These are phyloP conservation scores for Myopa tessellatipennis DNA, from an alignment of 2,888 invertebrate genomes.

Conservation along the genomic window DNA sequence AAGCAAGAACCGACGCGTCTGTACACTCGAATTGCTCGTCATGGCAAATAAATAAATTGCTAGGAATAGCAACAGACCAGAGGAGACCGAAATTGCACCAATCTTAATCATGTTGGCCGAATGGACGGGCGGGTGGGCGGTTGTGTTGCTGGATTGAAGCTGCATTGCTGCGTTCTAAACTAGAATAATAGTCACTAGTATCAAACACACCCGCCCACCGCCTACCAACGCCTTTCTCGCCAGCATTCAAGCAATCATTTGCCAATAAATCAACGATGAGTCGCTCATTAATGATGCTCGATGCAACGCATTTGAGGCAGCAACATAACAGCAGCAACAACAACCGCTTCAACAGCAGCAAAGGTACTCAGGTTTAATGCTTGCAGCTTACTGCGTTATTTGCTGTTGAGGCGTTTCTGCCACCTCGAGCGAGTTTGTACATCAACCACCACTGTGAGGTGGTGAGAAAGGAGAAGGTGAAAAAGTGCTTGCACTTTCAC, in stretches of 20 bases:
- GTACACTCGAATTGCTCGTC: background rate
- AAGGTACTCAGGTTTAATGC: background rate
- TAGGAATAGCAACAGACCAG: background rate
- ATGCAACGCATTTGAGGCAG: conserved; percentile 30
- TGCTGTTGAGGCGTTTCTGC: conserved; percentile 30
- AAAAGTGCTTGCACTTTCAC: too few relatives aligned
- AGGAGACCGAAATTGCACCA: background rate
- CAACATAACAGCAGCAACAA: background rate
- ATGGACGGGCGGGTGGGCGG: background rate
- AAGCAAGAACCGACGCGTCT: background rate
- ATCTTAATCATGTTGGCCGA: background rate
- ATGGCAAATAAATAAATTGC: conserved; percentile 13
- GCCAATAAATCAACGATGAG: conserved; percentile 34
- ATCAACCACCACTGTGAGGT: too few relatives aligned
- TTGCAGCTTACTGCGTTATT: background rate
- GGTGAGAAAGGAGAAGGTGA: too few relatives aligned
- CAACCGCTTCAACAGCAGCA: conserved; percentile 8
- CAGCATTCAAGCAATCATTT: conserved; percentile 18
- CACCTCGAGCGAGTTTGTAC: background rate
- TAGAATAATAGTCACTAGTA: conserved; percentile 12
- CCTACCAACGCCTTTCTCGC: background rate
- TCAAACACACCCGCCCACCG: background rate
- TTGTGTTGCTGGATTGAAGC: conserved; percentile 5
- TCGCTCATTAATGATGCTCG: conserved; percentile 27
- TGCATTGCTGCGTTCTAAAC: conserved; percentile 14